These are phyloP conservation scores for Pollicipes pollicipes DNA, from an alignment of 1,140 invertebrate genomes.

Conservation along the genomic window DNA sequence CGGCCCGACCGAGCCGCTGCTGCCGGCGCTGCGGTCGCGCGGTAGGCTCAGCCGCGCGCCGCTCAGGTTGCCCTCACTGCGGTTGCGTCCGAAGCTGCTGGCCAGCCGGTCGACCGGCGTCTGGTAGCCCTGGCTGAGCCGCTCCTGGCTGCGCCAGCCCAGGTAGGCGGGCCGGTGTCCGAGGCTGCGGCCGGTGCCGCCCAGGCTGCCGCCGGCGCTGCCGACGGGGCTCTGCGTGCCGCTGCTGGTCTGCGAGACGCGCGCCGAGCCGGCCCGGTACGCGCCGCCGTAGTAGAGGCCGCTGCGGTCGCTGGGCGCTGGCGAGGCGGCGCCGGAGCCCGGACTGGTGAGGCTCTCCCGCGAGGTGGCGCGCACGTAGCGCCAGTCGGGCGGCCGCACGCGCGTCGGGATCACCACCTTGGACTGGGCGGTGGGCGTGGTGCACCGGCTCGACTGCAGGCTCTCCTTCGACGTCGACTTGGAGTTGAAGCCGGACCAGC, in stretches of 20 bases:
- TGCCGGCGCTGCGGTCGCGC: constrained; percentile 8
- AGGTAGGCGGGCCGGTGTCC: constrained; percentile 45
- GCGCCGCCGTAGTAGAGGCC: constrained; percentile 18
- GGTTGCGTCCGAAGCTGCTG: constrained; percentile 23
- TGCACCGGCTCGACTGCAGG: constrained; percentile 16
- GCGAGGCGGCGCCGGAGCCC: constrained; percentile 13
- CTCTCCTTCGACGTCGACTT: constrained; percentile 19
- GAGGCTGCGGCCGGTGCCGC: no score
- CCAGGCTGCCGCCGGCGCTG: constrained; percentile 31
- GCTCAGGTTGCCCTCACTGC: constrained; percentile 13
- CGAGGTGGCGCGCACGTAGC: neutral
- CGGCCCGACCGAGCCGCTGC: constrained; percentile 6
- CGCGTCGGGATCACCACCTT: constrained; percentile 20
- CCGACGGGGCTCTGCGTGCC: constrained; percentile 13
- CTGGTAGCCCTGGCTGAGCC: constrained; percentile 35
- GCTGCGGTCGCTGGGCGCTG: constrained; percentile 14
- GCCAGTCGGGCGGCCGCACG: constrained; percentile 14
- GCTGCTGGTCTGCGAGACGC: constrained; percentile 13
- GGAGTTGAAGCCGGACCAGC: constrained; percentile 18
- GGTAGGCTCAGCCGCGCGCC: constrained; percentile 3
- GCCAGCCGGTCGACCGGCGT: constrained; percentile 68
- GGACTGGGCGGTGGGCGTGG: constrained; percentile 17
- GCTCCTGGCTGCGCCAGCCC: constrained; percentile 73
- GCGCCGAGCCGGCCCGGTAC: no score
- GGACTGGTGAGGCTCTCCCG: constrained; percentile 12